phyloP scores from a whole-genome alignment of 2,888 invertebrate genomes.

The Coelinius sp. region DNA sequence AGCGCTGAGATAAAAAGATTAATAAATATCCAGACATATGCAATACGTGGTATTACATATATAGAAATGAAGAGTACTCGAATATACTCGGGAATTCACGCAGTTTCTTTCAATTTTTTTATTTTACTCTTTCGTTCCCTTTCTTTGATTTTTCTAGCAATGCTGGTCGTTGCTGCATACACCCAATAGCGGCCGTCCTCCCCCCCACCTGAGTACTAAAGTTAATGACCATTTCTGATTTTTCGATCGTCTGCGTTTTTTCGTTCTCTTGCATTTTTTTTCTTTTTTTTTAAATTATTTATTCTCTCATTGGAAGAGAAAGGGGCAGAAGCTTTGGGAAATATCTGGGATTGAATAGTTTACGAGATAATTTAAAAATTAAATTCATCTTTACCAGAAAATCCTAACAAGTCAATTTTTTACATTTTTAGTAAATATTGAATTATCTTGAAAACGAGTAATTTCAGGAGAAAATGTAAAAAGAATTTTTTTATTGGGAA shows the following conservation, averaged over 20 bases:
- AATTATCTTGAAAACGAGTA: no score
- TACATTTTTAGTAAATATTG: no score
- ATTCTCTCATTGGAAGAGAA: not conserved
- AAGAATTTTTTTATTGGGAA: not conserved
- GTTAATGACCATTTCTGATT: conserved; percentile 27
- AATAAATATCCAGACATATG: conserved; percentile 15
- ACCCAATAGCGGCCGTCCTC: conserved; percentile 65
- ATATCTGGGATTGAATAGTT: not conserved
- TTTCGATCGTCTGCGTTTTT: conserved; percentile 43
- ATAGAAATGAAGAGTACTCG: conserved; percentile 18
- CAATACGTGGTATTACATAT: conserved; percentile 19
- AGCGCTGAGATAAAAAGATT: conserved; percentile 21
- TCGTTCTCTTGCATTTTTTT: no score
- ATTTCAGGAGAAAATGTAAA: not conserved
- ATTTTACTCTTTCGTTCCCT: not conserved
- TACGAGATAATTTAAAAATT: no score
- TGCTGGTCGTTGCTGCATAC: conserved; percentile 70
- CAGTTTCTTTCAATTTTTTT: not conserved
- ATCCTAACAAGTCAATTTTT: no score
- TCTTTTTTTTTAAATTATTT: not conserved
- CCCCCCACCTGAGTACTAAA: conserved; percentile 30
- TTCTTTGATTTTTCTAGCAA: conserved; percentile 58
- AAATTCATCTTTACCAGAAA: no score
- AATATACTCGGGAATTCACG: conserved; percentile 18
- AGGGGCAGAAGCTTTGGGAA: not conserved